A percentile compares a stretch with the other conserved stretches of the same genome.
These are phyloP conservation scores for Potorous gilbertii DNA, from an alignment of 2,797 vertebrate genomes.

Conservation along the genomic window DNA sequence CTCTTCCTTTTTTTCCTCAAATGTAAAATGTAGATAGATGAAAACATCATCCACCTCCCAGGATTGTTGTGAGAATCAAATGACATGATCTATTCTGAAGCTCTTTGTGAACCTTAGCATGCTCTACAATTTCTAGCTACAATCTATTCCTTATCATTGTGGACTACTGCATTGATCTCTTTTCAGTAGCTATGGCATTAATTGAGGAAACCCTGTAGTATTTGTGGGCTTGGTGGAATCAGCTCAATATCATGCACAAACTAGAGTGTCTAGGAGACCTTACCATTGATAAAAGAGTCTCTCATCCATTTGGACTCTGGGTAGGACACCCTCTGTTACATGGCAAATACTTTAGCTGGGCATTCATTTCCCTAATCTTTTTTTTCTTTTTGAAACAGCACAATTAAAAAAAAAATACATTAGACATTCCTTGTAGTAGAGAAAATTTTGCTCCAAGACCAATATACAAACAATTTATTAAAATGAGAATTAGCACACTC, in stretches of 20 bases:
- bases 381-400: background rate
- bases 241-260: background rate
- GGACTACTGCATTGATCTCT: background rate
- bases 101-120: background rate
- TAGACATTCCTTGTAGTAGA: background rate
- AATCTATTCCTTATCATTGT: background rate
- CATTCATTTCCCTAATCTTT: background rate
- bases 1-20: background rate
- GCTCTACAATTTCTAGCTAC: background rate
- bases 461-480: background rate
- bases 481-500: background rate
- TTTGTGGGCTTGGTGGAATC: background rate
- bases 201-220: background rate
- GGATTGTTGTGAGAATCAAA: background rate
- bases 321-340: background rate
- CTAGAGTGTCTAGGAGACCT: background rate
- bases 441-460: background rate
- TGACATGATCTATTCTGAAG: background rate
- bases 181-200: background rate
- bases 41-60: background rate
- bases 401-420: background rate
- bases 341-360: background rate
- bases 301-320: background rate
- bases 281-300: background rate
- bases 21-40: background rate